phyloP scores from a whole-genome alignment of 2,888 invertebrate genomes.

The Lycaena phlaeas region DNA sequence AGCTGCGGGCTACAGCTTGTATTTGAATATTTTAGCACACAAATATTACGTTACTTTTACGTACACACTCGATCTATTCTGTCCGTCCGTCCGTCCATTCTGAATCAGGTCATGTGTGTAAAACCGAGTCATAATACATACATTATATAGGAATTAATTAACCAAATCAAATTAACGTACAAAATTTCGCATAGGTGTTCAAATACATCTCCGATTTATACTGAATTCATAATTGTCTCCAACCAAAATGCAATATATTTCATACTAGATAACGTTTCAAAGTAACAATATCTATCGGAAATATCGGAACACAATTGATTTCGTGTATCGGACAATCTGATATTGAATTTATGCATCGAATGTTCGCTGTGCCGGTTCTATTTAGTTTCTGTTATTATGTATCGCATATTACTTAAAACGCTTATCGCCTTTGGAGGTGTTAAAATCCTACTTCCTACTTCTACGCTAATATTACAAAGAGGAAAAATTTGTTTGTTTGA shows the following conservation, averaged over 20 bases:
- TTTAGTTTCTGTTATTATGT: conserved; percentile 1
- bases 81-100: too few relatives aligned
- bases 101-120: too few relatives aligned
- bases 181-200: background rate
- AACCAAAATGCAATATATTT: conserved; percentile 2
- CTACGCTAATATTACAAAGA: too few relatives aligned
- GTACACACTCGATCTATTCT: too few relatives aligned
- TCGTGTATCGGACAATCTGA: conserved; percentile 7
- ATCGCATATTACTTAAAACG: background rate
- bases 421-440: background rate
- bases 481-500: too few relatives aligned
- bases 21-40: too few relatives aligned
- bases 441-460: too few relatives aligned
- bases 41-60: too few relatives aligned
- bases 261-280: conserved; percentile 4
- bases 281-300: conserved; percentile 9
- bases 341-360: conserved; percentile 11
- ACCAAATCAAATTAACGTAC: too few relatives aligned
- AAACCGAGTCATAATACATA: too few relatives aligned
- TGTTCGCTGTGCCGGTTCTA: conserved; percentile 2
- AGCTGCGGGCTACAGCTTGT: too few relatives aligned
- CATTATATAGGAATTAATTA: too few relatives aligned
- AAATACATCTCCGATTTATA: background rate
- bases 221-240: background rate
- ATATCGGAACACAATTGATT: conserved; percentile 10